These are phyloP conservation scores for Hydra vulgaris DNA, from an alignment of 30 jellyfish, hydroid and myxozoan species.

Conservation along the genomic window DNA sequence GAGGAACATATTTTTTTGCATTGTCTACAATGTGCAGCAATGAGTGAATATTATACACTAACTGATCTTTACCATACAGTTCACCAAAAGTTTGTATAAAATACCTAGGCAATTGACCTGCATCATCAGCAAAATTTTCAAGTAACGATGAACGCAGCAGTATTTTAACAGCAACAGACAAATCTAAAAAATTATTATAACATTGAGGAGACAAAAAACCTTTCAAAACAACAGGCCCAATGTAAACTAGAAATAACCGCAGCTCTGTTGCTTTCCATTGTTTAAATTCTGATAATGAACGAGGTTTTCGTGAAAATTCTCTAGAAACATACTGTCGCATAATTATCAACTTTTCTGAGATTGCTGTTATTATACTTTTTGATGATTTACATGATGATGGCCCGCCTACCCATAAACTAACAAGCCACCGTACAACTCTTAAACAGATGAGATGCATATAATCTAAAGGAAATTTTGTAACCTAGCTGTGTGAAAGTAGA, in stretches of 20 bases:
- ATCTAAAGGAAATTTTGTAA: not conserved
- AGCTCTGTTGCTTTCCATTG: conserved; percentile 49
- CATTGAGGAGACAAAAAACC: not conserved
- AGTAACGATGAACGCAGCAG: not conserved
- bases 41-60: not conserved
- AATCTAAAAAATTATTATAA: not conserved
- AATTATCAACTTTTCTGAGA: conserved; percentile 11
- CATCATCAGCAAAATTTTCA: not conserved
- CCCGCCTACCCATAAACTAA: conserved; percentile 10
- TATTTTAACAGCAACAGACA: not conserved
- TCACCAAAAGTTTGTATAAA: not conserved
- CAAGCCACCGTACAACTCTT: conserved; percentile 17
- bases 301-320: conserved; percentile 34
- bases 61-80: not conserved
- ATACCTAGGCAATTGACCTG: not conserved
- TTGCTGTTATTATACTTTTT: not conserved
- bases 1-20: not conserved
- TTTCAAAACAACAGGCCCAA: conserved; percentile 32
- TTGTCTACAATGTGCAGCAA: not conserved
- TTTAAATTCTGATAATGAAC: conserved; percentile 18
- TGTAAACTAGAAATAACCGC: conserved; percentile 35
- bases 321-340: conserved; percentile 14
- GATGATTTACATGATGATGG: conserved; percentile 23
- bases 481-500: not conserved
- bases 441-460: conserved; percentile 19